Evolutionary conservation across 2,113 vertebrate genomes (phyloP).

Genomic region (Trichomycterus rosablanca): DNA sequence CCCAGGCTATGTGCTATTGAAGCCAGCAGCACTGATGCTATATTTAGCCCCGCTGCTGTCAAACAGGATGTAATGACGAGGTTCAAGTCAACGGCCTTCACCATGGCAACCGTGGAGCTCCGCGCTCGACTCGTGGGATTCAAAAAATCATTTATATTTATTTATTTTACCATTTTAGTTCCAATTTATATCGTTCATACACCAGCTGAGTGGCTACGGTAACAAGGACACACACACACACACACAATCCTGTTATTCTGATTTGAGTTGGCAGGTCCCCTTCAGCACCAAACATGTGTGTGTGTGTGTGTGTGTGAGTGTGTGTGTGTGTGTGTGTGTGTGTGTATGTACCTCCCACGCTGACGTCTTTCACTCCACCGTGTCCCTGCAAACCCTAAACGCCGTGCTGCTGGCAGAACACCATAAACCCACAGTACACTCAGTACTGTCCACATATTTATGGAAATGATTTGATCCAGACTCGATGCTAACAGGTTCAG

Average conservation of each 20-base stretch:
- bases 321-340: conserved; percentile 14
- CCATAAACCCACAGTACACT: no score
- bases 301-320: conserved; percentile 7
- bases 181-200: conserved; percentile 1
- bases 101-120: conserved; percentile 41
- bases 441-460: no score
- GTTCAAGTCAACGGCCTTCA: conserved; percentile 37
- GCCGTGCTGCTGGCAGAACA: no score
- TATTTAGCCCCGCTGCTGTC: conserved; percentile 39
- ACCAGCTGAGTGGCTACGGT: no score
- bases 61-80: conserved; percentile 32
- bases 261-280: conserved; percentile 42
- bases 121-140: not conserved
- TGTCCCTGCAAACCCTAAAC: conserved; percentile 28
- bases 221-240: conserved; percentile 1
- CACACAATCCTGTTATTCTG: conserved; percentile 28
- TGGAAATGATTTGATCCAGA: no score
- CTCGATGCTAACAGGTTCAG: no score
- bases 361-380: conserved; percentile 20
- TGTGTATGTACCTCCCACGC: conserved; percentile 31
- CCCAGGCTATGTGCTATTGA: not conserved
- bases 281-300: no score
- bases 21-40: conserved; percentile 28
- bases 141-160: conserved; percentile 7
- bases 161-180: conserved; percentile 13